A percentile compares a stretch with the other conserved stretches of the same genome.
Evolutionary conservation across 1,140 invertebrate genomes (phyloP).

Genomic region (Drosophila rufa): DNA sequence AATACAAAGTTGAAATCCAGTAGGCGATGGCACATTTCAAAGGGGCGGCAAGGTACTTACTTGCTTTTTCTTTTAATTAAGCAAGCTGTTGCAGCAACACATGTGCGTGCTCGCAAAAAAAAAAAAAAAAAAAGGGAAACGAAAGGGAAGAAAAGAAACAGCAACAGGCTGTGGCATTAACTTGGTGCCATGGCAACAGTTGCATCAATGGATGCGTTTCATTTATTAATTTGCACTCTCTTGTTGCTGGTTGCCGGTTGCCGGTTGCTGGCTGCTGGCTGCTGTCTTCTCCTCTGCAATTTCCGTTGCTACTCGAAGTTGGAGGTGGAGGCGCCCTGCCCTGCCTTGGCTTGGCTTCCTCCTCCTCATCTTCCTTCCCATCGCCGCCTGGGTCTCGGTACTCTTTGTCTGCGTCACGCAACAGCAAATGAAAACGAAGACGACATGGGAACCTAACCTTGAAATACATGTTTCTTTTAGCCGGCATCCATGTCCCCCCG

Average conservation of each 20-base stretch:
- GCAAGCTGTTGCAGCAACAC: constrained; percentile 71
- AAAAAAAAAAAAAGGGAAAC: constrained; percentile 5
- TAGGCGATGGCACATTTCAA: constrained; percentile 47
- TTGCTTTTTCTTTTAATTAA: constrained; percentile 58
- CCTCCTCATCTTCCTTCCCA: constrained; percentile 17
- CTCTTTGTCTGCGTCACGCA: constrained; percentile 67
- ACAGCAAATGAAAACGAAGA: constrained; percentile 68
- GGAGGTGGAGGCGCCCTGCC: constrained; percentile 33
- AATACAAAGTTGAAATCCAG: constrained; percentile 50
- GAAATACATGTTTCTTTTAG: constrained; percentile 57
- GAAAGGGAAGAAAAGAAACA: constrained; percentile 6
- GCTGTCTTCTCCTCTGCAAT: constrained; percentile 16
- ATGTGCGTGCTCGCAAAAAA: constrained; percentile 51
- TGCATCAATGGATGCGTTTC: constrained; percentile 79
- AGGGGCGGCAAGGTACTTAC: neutral
- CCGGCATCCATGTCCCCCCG: neutral
- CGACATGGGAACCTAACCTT: constrained; percentile 76
- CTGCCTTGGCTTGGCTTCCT: constrained; percentile 27
- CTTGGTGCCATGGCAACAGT: constrained; percentile 33
- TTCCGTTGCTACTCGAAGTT: constrained; percentile 21
- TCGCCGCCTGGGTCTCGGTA: constrained; percentile 1
- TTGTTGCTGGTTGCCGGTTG: constrained; percentile 45
- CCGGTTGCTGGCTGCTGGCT: neutral
- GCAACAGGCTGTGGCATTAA: constrained; percentile 29
- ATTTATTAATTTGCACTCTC: constrained; percentile 75